phyloP scores from a whole-genome alignment of 2,888 invertebrate genomes.

The Podotricha telesiphe region DNA sequence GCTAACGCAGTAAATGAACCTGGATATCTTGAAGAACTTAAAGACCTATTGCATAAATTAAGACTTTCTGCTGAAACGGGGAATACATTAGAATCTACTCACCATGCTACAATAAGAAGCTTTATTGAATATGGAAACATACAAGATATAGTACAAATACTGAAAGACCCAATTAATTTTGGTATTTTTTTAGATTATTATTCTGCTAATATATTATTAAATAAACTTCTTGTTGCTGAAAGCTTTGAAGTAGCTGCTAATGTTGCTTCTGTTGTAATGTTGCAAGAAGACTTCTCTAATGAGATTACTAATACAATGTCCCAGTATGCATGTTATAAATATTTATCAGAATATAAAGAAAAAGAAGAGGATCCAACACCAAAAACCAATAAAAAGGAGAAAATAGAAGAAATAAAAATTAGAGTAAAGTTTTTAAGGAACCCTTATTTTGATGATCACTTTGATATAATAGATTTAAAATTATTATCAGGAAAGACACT shows the following conservation, averaged over 20 bases:
- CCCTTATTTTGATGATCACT: constrained; percentile 94
- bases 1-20: constrained; percentile 86
- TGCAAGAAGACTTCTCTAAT: constrained; percentile 93
- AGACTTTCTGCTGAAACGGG: constrained; percentile 88
- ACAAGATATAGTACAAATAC: constrained; percentile 87
- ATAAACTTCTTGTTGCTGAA: constrained; percentile 88
- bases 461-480: constrained; percentile 89
- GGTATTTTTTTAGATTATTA: constrained; percentile 95
- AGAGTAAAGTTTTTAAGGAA: constrained; percentile 91
- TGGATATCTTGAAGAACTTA: constrained; percentile 86
- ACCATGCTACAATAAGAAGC: constrained; percentile 89
- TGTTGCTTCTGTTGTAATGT: constrained; percentile 90
- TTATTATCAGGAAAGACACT: constrained; percentile 93
- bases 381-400: constrained; percentile 52
- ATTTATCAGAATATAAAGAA: constrained; percentile 72
- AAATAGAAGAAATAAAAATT: constrained; percentile 87
- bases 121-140: constrained; percentile 80
- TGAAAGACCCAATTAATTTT: constrained; percentile 92
- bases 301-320: constrained; percentile 87
- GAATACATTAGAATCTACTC: constrained; percentile 90
- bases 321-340: constrained; percentile 89
- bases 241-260: constrained; percentile 89
- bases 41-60: constrained; percentile 88
- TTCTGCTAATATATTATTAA: constrained; percentile 90
- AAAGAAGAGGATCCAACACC: constrained; percentile 48